These are phyloP conservation scores for Pollicipes pollicipes DNA, from an alignment of 1,140 invertebrate genomes.

Conservation along the genomic window DNA sequence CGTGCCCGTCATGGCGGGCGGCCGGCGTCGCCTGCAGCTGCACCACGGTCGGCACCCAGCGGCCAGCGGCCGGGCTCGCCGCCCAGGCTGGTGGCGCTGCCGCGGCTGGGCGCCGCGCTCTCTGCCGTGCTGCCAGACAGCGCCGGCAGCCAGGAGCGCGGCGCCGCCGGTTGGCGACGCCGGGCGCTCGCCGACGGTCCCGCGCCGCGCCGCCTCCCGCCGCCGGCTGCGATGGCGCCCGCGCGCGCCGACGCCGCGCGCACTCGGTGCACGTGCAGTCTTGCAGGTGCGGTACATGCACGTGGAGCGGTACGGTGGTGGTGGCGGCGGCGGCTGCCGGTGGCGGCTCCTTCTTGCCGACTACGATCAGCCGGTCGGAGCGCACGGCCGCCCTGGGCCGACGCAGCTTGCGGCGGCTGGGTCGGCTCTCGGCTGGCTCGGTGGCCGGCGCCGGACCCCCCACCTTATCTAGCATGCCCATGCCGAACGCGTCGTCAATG, in stretches of 20 bases:
- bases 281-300: background rate
- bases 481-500: background rate
- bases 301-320: background rate
- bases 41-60: background rate
- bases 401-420: no score
- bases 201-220: no score
- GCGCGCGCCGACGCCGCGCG: no score
- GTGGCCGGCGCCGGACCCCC: background rate
- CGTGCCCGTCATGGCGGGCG: background rate
- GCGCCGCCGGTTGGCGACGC: no score
- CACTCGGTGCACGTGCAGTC: background rate
- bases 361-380: background rate
- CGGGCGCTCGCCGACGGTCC: no score
- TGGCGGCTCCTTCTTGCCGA: background rate
- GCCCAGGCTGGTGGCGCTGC: background rate
- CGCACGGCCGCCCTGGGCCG: background rate
- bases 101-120: background rate
- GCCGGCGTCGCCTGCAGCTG: background rate
- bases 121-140: background rate
- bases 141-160: background rate
- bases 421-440: background rate
- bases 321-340: no score
- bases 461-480: background rate
- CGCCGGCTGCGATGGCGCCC: no score
- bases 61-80: background rate